Base-by-base conservation (phyloP, 2,888 invertebrate species). In the Selenia dentaria region DNA sequence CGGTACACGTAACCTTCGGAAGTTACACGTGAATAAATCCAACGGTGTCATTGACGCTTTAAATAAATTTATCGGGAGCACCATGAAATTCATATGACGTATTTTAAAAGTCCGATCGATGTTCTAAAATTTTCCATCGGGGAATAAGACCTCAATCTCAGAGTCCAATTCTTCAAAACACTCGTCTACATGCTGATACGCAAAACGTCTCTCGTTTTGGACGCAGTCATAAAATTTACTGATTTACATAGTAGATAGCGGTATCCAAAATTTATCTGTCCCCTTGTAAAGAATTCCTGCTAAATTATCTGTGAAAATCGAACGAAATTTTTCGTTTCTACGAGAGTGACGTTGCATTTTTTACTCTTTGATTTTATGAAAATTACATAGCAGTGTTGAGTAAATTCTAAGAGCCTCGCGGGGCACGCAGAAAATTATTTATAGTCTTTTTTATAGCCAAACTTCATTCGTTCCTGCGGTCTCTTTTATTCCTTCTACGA, bases 391-490 rank as follows among this genome's bases (percentile, higher is more conserved):
- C 24, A 14, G 11, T 34, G 40, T 28, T 41, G 36, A 48, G 29
- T 54, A 31, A 36, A 35, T 34, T 33, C 20, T 45, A 39, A 43
- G 41, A 34, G 39, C 79, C 80, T 74, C 83, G 73, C 71, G 77
- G 79, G 79, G 73, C 78, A 79, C 77, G 74, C 78, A 74, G 78
- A 85, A 60, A 74, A 87, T 87, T 87, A 89, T 90, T 90, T 89
- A 89, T 88, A 81, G 77, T 69, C 74, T 82, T 75, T 81, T 90
- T 90, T 90, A 90, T 90, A 83, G 87, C 84, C 75, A 77, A 90
- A 90, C 87, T 90, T 89, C 86, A 88, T 83, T 85, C 89, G 79
- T 77, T 81, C 80, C 84, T 85, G 90, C 75, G 88, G 90, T 87
- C 74, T 84, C 83, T 81, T 85, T 87, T 89, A 88, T 88, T 83